phyloP scores from a whole-genome alignment of 2,797 vertebrate genomes.

The Bothrops alternatus region DNA sequence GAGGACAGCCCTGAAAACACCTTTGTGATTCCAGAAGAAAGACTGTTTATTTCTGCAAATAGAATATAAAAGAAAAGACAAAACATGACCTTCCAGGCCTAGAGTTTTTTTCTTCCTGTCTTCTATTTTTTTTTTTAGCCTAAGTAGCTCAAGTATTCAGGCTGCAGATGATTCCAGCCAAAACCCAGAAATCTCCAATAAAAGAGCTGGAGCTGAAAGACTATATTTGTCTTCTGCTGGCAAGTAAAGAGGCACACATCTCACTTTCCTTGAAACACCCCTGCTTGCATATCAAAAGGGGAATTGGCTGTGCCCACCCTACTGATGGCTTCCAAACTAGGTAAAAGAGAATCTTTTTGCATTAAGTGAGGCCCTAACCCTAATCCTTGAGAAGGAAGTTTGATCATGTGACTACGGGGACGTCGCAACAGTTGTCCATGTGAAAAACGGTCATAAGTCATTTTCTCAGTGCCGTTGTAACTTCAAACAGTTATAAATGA shows the following conservation, averaged over 20 bases:
- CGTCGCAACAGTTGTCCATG: neutral
- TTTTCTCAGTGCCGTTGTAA: neutral
- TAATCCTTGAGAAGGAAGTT: neutral
- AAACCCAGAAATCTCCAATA: slow-evolving; percentile 31
- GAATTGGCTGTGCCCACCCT: neutral
- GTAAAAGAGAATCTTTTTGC: neutral
- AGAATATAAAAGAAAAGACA: neutral
- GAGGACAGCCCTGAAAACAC: neutral
- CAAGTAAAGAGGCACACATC: slow-evolving; percentile 24
- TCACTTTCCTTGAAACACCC: slow-evolving; percentile 24
- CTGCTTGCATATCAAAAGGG: slow-evolving; percentile 15
- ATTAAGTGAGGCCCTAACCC: neutral
- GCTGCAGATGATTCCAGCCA: slow-evolving; percentile 25
- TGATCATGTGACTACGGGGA: neutral
- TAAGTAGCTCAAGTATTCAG: neutral
- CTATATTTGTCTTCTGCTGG: neutral
- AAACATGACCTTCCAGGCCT: neutral
- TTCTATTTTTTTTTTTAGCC: neutral
- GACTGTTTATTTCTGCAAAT: neutral
- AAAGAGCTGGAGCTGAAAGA: slow-evolving; percentile 35
- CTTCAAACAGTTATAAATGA: neutral
- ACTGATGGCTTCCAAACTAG: neutral
- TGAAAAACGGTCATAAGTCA: neutral
- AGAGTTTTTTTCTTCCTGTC: neutral
- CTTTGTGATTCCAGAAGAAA: neutral